Conservation (phyloP, 2,113 vertebrate genomes). For the Arvicanthis niloticus region DNA sequence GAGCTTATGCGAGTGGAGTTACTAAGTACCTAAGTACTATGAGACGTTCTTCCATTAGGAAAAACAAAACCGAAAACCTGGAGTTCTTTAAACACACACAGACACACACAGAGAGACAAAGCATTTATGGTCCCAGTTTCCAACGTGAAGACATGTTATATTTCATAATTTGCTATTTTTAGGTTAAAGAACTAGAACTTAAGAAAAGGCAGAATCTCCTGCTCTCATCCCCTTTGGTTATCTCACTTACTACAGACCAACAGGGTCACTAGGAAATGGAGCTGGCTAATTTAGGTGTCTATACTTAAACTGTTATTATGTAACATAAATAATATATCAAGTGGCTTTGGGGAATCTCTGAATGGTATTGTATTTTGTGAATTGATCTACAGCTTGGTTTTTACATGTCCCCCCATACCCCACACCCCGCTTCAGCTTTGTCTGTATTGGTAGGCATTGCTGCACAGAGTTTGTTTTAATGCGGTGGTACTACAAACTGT, state of each 20-base stretch:
- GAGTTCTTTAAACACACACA: not conserved
- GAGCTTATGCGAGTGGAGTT: no score
- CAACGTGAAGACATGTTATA: not conserved
- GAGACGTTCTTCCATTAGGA: not conserved
- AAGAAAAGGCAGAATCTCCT: not conserved
- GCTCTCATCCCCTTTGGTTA: not conserved
- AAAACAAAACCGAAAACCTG: not conserved
- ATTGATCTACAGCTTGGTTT: conserved; percentile 21
- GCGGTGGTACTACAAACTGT: not conserved
- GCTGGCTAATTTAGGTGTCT: not conserved
- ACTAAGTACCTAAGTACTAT: not conserved
- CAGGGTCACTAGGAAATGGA: not conserved
- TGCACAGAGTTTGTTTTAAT: not conserved
- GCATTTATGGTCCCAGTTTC: not conserved
- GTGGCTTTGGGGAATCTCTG: not conserved
- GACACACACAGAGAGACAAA: not conserved
- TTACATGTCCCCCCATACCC: no score
- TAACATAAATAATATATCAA: not conserved
- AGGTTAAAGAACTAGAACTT: conserved; percentile 14
- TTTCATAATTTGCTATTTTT: conserved; percentile 8
- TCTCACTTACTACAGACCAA: not conserved
- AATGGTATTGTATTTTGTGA: conserved; percentile 5
- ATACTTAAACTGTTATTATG: not conserved
- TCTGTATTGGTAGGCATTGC: not conserved
- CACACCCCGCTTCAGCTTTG: not conserved